Evolutionary conservation across 2,888 invertebrate genomes (phyloP), one percentile per base, ranked within the genome.

Genomic region (Criorhina ranunculi): DNA sequence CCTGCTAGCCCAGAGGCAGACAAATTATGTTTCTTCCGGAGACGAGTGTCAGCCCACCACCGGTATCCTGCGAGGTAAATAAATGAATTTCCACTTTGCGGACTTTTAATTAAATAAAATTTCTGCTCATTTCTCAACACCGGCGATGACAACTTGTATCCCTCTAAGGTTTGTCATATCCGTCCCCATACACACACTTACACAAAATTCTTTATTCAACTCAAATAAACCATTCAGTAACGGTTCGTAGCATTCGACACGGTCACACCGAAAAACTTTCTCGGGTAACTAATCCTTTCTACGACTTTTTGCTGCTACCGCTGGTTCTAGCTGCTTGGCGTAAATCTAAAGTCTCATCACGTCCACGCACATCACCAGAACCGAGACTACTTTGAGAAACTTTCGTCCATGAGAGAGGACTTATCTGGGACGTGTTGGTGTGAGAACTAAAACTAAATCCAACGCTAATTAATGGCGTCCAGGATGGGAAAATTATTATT

Each of bases 21-120:
- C 9, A 29, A 24, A 51, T 12, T 51, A 6, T 51, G 51, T 51
- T n/a, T 7, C 29, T 12, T 7, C 19, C 51, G 24, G 49, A 24
- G 8, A 60, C 11, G 5, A 19, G n/a, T 57, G 44, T 8, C 44
- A 66, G 2, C 35, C 24, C 9, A 7, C 29, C 29, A 3, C 1
- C 12, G n/a, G 33, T 33, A 55, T 37, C 44, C 66, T 46, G 29
- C n/a, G 19, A 57, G 73, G 46, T 59, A 12, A 33, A 29, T 67
- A 24, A 67, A 49, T 24, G 40, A 49, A 44, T 70, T 78, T 44
- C 46, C 29, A 15, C 44, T 40, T 37, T 33, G 17, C 17, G 19
- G 60, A 67, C 44, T 78, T 73, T 78, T 73, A 83, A 78, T 83
- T 83, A 60, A 72, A 83, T 83, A 72, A 53, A 72, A 73, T 78